phyloP scores from a whole-genome alignment of 2,797 vertebrate species.

The Pseudochirops cupreus region DNA sequence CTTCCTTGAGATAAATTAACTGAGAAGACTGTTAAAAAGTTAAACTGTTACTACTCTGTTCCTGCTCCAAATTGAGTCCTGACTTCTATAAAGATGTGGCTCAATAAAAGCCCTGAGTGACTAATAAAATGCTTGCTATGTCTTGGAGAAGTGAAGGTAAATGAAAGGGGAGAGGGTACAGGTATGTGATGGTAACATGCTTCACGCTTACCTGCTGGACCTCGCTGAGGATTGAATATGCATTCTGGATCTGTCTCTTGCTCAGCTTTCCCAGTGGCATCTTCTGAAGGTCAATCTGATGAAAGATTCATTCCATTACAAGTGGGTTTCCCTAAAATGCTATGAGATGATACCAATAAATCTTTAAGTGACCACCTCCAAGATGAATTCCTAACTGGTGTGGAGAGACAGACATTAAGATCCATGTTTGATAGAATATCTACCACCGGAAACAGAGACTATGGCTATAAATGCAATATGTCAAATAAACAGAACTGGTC shows the following conservation, averaged over 20 bases:
- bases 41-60: background rate
- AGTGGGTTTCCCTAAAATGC: fast-evolving
- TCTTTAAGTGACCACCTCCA: fast-evolving
- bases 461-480: background rate
- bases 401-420: background rate
- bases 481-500: background rate
- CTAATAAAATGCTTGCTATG: background rate
- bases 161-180: background rate
- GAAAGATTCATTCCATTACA: constrained; percentile 52
- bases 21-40: background rate
- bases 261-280: constrained; percentile 99
- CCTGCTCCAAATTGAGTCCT: background rate
- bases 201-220: constrained; percentile 93
- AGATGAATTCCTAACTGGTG: background rate
- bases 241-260: constrained; percentile 98
- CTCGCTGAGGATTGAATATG: constrained; percentile 95
- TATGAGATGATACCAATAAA: background rate
- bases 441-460: background rate
- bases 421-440: background rate
- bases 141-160: background rate
- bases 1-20: background rate
- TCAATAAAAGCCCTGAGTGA: background rate
- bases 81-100: background rate
- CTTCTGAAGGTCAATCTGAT: constrained; percentile 98
- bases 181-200: background rate